A percentile compares a stretch with the other conserved stretches of the same genome.
Evolutionary conservation across 2,113 vertebrate species (phyloP).

Genomic region (Corynorhinus townsendii): DNA sequence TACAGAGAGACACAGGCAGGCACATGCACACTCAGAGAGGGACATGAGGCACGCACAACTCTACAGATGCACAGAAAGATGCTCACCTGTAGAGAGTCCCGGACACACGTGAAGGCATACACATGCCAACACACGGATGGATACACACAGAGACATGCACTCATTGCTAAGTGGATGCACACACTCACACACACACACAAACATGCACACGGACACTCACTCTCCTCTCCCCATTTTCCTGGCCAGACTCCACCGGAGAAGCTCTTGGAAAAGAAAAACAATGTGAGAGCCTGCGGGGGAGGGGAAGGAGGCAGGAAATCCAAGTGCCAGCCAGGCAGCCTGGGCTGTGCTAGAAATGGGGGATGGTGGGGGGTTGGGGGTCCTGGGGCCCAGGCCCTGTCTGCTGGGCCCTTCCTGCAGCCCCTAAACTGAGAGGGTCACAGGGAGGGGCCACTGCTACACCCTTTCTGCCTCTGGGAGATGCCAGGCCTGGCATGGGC

Average conservation of each 20-base stretch:
- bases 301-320: constrained; percentile 45
- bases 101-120: background rate
- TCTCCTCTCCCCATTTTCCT: constrained; percentile 36
- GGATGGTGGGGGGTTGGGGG: background rate
- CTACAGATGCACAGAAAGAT: fast-evolving
- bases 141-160: background rate
- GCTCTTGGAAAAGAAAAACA: constrained; percentile 65
- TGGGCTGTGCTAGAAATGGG: background rate
- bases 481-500: background rate
- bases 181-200: background rate
- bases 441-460: background rate
- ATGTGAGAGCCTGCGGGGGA: background rate
- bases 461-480: background rate
- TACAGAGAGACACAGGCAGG: background rate
- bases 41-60: background rate
- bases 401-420: background rate
- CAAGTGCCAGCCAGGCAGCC: background rate
- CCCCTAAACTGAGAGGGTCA: background rate
- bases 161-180: background rate
- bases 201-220: fast-evolving
- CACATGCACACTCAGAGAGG: background rate
- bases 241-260: constrained; percentile 53
- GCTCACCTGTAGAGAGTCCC: background rate
- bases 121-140: background rate
- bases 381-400: background rate